These are phyloP conservation scores for Plectropomus leopardus DNA, from an alignment of 2,113 vertebrate species.

Conservation along the genomic window DNA sequence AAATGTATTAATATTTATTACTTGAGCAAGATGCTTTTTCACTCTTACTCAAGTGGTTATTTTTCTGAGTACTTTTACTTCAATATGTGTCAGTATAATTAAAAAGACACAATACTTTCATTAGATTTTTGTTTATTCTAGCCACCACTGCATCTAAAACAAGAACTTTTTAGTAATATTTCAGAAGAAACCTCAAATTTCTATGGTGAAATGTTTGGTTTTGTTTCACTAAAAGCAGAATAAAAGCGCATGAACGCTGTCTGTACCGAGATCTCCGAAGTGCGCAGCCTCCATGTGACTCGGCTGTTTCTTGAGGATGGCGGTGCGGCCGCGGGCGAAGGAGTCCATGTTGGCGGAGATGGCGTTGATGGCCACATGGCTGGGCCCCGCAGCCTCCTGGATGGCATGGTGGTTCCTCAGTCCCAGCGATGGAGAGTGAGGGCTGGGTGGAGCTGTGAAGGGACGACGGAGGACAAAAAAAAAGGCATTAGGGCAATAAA, in stretches of 20 bases:
- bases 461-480: slow-evolving; percentile 27
- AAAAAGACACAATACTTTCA: too few species aligned
- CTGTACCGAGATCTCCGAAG: slow-evolving; percentile 96
- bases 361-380: slow-evolving; percentile 97
- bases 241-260: neutral
- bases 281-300: slow-evolving; percentile 98
- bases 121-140: too few species aligned
- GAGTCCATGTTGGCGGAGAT: slow-evolving; percentile 99
- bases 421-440: slow-evolving; percentile 90
- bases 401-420: slow-evolving; percentile 93
- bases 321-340: slow-evolving; percentile 95
- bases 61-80: too few species aligned
- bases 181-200: neutral
- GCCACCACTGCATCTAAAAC: neutral
- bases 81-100: too few species aligned
- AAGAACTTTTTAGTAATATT: neutral
- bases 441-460: slow-evolving; percentile 77
- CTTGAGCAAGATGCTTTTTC: too few species aligned
- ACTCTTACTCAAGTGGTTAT: too few species aligned
- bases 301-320: slow-evolving; percentile 97
- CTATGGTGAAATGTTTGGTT: neutral
- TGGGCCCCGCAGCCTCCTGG: slow-evolving; percentile 96
- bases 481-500: neutral
- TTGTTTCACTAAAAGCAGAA: neutral
- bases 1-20: too few species aligned